Percentiles rank a stretch among this genome's conserved stretches.
These are phyloP conservation scores for Meloe dianella DNA, from an alignment of 2,888 invertebrate species.

Conservation along the genomic window DNA sequence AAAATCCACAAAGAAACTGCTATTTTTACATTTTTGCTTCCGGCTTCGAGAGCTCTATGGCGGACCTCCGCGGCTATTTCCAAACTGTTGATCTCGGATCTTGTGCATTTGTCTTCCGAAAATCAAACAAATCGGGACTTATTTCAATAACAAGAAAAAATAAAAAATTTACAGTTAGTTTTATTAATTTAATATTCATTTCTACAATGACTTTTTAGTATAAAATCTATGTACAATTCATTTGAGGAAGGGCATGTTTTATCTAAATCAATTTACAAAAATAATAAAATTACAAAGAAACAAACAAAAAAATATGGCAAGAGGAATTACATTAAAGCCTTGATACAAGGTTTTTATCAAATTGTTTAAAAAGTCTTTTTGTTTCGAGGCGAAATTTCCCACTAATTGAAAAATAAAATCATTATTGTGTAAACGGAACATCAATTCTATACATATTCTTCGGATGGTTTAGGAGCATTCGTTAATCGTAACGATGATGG, in stretches of 20 bases:
- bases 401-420: slow-evolving; percentile 9
- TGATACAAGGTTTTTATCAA: slow-evolving; percentile 54
- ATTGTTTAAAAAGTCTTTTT: slow-evolving; percentile 38
- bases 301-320: slow-evolving; percentile 56
- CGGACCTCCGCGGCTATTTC: too few relatives aligned
- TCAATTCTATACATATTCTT: slow-evolving; percentile 78
- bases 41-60: too few relatives aligned
- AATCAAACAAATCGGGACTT: too few relatives aligned
- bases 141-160: neutral
- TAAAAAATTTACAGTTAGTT: slow-evolving; percentile 40
- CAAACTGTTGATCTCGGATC: too few relatives aligned
- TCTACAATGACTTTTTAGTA: slow-evolving; percentile 51
- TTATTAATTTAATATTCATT: slow-evolving; percentile 43
- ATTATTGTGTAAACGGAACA: slow-evolving; percentile 9
- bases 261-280: slow-evolving; percentile 35
- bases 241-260: slow-evolving; percentile 39
- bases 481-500: slow-evolving; percentile 77
- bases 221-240: slow-evolving; percentile 49
- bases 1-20: too few relatives aligned
- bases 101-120: too few relatives aligned
- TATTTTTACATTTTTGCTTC: too few relatives aligned
- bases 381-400: neutral
- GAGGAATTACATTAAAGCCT: slow-evolving; percentile 51
- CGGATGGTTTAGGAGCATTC: slow-evolving; percentile 83
- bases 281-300: slow-evolving; percentile 45